A percentile compares a stretch with the other conserved stretches of the same genome.
These are phyloP conservation scores for Rhinolophus ferrumequinum DNA, from an alignment of 2,113 vertebrate species.

Conservation along the genomic window DNA sequence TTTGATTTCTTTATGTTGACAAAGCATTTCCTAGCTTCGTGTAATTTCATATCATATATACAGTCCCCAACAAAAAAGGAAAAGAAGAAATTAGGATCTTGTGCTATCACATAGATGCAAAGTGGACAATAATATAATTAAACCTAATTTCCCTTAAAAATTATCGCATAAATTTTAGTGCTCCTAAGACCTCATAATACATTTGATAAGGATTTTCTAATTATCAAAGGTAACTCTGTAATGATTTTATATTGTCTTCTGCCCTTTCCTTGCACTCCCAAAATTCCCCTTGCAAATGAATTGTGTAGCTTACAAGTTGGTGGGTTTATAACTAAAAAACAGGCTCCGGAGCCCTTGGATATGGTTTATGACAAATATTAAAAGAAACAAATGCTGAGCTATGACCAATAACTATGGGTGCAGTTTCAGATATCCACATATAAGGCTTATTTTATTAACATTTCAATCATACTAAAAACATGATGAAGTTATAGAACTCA, in stretches of 20 bases:
- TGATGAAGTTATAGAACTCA: neutral
- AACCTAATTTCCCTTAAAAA: slow-evolving; percentile 50
- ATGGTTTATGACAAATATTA: slow-evolving; percentile 12
- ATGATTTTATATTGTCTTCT: slow-evolving; percentile 31
- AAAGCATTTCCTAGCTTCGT: slow-evolving; percentile 2
- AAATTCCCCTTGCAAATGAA: neutral
- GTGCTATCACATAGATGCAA: neutral
- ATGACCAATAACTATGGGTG: neutral
- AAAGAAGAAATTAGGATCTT: neutral
- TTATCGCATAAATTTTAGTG: slow-evolving; percentile 41
- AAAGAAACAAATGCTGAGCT: slow-evolving; percentile 38
- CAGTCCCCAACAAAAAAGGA: neutral
- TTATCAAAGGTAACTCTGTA: neutral
- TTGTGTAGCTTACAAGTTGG: neutral
- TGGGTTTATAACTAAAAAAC: neutral
- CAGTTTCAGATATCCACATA: slow-evolving; percentile 9
- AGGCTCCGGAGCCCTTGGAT: neutral
- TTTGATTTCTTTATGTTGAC: slow-evolving; percentile 30
- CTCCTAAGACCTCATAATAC: slow-evolving; percentile 8
- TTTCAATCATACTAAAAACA: slow-evolving; percentile 33
- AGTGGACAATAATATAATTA: neutral
- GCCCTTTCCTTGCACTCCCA: neutral
- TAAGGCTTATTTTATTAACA: slow-evolving; percentile 24
- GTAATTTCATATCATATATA: neutral
- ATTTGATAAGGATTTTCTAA: slow-evolving; percentile 20